These are phyloP conservation scores for Neogobius melanostomus DNA, from an alignment of 2,113 vertebrate genomes.

Conservation along the genomic window DNA sequence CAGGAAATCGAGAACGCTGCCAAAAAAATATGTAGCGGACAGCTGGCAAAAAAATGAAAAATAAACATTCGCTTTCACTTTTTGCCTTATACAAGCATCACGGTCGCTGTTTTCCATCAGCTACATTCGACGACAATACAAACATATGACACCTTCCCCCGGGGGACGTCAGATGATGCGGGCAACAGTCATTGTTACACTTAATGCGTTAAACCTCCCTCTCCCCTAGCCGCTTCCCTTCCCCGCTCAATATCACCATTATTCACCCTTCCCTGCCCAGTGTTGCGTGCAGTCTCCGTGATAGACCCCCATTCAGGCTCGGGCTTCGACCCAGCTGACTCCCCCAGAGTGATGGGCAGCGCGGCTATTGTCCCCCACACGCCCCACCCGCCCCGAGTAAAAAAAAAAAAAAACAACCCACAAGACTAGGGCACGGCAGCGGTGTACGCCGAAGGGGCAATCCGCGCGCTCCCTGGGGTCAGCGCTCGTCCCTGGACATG, in stretches of 20 bases:
- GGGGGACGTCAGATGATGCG: slow-evolving; percentile 50
- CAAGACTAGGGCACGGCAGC: slow-evolving; percentile 24
- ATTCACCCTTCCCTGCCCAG: slow-evolving; percentile 32
- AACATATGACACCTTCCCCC: slow-evolving; percentile 47
- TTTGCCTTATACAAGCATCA: neutral
- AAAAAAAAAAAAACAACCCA: neutral
- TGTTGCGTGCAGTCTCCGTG: slow-evolving; percentile 30
- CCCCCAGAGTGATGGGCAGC: slow-evolving; percentile 38
- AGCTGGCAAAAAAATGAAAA: neutral
- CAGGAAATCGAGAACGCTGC: neutral
- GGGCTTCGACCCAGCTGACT: slow-evolving; percentile 54
- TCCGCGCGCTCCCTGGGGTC: slow-evolving; percentile 50
- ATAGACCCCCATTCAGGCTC: slow-evolving; percentile 51
- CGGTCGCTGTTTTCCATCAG: slow-evolving; percentile 36
- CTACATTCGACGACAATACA: slow-evolving; percentile 47
- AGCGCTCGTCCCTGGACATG: slow-evolving; percentile 50
- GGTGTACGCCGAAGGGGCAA: slow-evolving; percentile 15
- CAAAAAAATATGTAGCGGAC: slow-evolving; percentile 2
- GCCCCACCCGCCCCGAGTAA: slow-evolving; percentile 16
- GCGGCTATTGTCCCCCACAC: slow-evolving; percentile 42
- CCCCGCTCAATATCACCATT: slow-evolving; percentile 34
- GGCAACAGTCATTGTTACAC: slow-evolving; percentile 42
- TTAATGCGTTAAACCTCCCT: slow-evolving; percentile 43
- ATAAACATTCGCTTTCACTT: neutral
- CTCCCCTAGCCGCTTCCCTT: neutral